Percentiles rank a stretch among this genome's conserved stretches.
Evolutionary conservation across 2,113 vertebrate species (phyloP).

Genomic region (Oncorhynchus nerka): DNA sequence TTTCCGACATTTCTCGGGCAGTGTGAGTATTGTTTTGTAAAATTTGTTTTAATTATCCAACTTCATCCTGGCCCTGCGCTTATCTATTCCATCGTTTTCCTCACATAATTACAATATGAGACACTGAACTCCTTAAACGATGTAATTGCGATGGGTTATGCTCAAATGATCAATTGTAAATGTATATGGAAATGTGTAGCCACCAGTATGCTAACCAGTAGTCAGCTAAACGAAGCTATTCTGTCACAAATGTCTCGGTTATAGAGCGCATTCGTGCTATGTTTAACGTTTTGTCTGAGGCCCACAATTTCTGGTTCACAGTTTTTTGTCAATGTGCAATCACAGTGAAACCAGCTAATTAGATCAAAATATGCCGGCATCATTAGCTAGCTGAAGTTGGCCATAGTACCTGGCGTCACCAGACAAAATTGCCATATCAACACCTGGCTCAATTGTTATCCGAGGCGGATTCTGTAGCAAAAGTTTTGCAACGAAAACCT

Average conservation of each 20-base stretch:
- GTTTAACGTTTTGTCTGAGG: too few relatives aligned
- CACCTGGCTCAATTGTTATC: too few relatives aligned
- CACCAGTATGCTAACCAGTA: neutral
- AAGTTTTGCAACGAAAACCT: too few relatives aligned
- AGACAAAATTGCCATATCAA: too few relatives aligned
- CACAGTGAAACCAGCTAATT: too few relatives aligned
- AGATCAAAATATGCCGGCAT: too few relatives aligned
- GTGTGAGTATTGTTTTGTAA: constrained; percentile 46
- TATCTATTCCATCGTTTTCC: neutral
- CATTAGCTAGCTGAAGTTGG: too few relatives aligned
- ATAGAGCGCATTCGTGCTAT: too few relatives aligned
- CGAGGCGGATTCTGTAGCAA: too few relatives aligned
- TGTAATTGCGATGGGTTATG: neutral
- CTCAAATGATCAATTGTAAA: neutral
- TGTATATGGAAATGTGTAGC: neutral
- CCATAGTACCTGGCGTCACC: too few relatives aligned
- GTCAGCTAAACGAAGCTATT: neutral
- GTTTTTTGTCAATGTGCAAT: too few relatives aligned
- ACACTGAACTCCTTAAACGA: neutral
- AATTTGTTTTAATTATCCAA: constrained; percentile 37
- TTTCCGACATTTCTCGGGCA: constrained; percentile 62
- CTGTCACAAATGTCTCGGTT: neutral
- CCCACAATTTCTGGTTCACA: too few relatives aligned
- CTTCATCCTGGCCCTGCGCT: constrained; percentile 54
- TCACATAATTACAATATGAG: neutral